Evolutionary conservation across 2,797 vertebrate species (phyloP), one percentile per base, ranked within the genome.

Genomic region (Myotis findleyi): DNA sequence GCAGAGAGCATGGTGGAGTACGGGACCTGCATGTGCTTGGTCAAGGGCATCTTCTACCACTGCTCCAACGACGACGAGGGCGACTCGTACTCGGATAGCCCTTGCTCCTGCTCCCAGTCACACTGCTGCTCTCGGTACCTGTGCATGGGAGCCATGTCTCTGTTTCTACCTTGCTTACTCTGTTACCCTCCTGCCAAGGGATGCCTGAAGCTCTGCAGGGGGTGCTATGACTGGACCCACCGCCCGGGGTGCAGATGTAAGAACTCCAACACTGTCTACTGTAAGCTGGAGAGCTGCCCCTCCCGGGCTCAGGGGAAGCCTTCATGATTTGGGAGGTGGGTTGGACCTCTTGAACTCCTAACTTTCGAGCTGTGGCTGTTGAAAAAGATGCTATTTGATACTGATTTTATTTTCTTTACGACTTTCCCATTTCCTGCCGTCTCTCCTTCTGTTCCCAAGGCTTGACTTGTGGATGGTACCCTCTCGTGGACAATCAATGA

Each of bases 181-280:
- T 99, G 99, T 98, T 99, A 99, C 97, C 99, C 99, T 87, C 99
- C 99, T 4, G 99, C 99, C 13, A 99, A 99, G 98, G 99, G 99
- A 81, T 99, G 99, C 97, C 98, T 99, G 83, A 99, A 99, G 97
- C 99, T 99, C 36, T 99, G 99, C 97, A 98, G 99, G 94, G 98
- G 98, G 55, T 99, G 99, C 97, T 99, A 99, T 23, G 99, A 99
- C 98, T 98, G 98, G 86, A 83, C 99, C 87, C 99, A 98, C 96
- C 98, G 99, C 93, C 99, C 99, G 0, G 99, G 99, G 51, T 99
- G 99, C 98, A 98, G 99, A 83, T 99, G 99, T 98, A 99, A 99
- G 98, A 99, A 99, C 99, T 99, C 99, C 97, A 99, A 99, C 98
- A 99, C 99, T 5, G 99, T 99, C 96, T 99, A 99, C 98, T 99